Percentiles rank a stretch among this genome's conserved stretches.
Conservation (phyloP, 2,113 vertebrate genomes). For the Trachemys scripta region DNA sequence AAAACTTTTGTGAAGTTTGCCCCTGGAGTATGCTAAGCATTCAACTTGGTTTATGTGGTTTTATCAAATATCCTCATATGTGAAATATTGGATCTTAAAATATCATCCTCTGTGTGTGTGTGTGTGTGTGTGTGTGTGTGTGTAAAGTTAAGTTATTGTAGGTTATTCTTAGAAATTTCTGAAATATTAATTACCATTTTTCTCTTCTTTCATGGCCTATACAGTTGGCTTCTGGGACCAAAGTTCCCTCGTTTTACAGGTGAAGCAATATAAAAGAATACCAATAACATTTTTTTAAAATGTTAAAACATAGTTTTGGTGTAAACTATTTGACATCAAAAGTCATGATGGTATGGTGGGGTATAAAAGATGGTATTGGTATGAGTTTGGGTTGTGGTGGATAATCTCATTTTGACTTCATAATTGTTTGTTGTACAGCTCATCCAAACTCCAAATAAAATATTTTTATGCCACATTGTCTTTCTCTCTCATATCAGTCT, state of each 20-base stretch:
- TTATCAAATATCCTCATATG: not conserved
- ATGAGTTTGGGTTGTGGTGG: not conserved
- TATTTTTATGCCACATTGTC: slow-evolving; percentile 48
- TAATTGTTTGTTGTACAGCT: slow-evolving; percentile 49
- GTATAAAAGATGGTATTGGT: slow-evolving; percentile 59
- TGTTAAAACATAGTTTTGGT: slow-evolving; percentile 24
- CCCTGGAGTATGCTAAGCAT: not conserved
- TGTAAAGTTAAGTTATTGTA: not conserved
- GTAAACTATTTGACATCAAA: slow-evolving; percentile 54
- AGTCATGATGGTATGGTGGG: not conserved
- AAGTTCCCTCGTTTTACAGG: not conserved
- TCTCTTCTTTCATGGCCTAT: not conserved
- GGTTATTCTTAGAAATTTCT: not conserved
- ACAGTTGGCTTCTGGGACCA: not conserved
- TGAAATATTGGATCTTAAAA: not conserved
- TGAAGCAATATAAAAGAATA: not conserved
- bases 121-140: not conserved
- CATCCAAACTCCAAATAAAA: slow-evolving; percentile 58
- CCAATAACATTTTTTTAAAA: slow-evolving; percentile 15
- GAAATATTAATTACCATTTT: not conserved
- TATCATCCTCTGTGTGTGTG: not conserved
- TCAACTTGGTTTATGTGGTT: not conserved
- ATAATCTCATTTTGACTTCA: slow-evolving; percentile 3
- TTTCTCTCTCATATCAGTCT: slow-evolving; percentile 17
- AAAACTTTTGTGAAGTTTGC: not conserved